Evolutionary conservation across 2,113 vertebrate genomes (phyloP).

Genomic region (Sprattus sprattus): DNA sequence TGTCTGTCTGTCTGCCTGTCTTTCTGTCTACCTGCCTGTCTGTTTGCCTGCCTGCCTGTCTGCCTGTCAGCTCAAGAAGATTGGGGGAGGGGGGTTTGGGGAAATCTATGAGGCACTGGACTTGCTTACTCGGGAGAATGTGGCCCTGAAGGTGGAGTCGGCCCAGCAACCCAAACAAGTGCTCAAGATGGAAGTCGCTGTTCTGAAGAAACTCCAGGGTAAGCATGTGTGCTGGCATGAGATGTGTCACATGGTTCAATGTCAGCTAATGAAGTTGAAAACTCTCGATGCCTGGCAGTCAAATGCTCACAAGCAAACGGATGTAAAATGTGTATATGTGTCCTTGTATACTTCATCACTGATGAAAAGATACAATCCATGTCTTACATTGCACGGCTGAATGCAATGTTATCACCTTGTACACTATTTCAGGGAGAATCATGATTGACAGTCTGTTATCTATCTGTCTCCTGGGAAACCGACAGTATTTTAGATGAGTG

Average conservation of each 20-base stretch:
- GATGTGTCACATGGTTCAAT: no score
- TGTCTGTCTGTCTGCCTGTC: background rate
- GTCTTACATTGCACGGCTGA: background rate
- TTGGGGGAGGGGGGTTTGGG: conserved; percentile 94
- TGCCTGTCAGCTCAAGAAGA: conserved; percentile 87
- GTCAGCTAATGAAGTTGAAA: no score
- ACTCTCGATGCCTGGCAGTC: background rate
- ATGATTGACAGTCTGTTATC: background rate
- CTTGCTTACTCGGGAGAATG: conserved; percentile 91
- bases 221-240: conserved; percentile 31
- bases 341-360: background rate
- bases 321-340: background rate
- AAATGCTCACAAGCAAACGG: background rate
- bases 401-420: no score
- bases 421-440: background rate
- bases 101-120: conserved; percentile 98
- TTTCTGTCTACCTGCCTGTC: conserved; percentile 21
- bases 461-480: background rate
- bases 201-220: conserved; percentile 98
- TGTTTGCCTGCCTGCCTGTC: conserved; percentile 22
- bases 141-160: conserved; percentile 97
- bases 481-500: background rate
- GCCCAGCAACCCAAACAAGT: conserved; percentile 98
- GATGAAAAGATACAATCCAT: background rate
- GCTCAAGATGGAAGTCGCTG: conserved; percentile 98